Conservation (phyloP, 2,797 vertebrate species). For the Cichlasoma orientale region DNA sequence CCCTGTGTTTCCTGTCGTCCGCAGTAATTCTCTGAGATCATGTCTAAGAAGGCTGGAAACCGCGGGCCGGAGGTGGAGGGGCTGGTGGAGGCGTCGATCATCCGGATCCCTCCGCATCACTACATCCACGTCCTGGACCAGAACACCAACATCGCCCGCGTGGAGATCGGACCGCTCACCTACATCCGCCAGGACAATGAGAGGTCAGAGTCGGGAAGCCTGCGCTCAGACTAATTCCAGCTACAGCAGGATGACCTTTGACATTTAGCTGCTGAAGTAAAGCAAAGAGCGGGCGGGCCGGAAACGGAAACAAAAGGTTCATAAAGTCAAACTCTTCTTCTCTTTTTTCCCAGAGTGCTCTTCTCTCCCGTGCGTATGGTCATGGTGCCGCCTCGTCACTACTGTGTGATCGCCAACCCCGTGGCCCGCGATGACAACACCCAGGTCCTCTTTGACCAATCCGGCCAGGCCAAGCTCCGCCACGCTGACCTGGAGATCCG, state of each 20-base stretch:
- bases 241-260: background rate
- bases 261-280: background rate
- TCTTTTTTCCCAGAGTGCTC: constrained; percentile 77
- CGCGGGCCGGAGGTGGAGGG: constrained; percentile 1
- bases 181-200: constrained; percentile 94
- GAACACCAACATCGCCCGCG: constrained; percentile 90
- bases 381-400: constrained; percentile 89
- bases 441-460: constrained; percentile 74
- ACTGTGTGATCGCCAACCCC: constrained; percentile 87
- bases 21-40: background rate
- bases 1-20: background rate
- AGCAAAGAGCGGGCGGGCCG: background rate
- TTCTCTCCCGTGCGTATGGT: constrained; percentile 84
- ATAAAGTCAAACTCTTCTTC: background rate
- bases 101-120: constrained; percentile 90
- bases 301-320: background rate
- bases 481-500: constrained; percentile 92
- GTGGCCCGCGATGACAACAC: constrained; percentile 73
- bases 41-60: constrained; percentile 42
- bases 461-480: constrained; percentile 88
- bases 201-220: constrained; percentile 70
- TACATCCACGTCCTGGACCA: constrained; percentile 93
- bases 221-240: background rate
- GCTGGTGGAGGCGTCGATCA: constrained; percentile 82
- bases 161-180: constrained; percentile 89